Evolutionary conservation across 2,888 invertebrate species (phyloP).

Genomic region (Nesidiocoris tenuis): DNA sequence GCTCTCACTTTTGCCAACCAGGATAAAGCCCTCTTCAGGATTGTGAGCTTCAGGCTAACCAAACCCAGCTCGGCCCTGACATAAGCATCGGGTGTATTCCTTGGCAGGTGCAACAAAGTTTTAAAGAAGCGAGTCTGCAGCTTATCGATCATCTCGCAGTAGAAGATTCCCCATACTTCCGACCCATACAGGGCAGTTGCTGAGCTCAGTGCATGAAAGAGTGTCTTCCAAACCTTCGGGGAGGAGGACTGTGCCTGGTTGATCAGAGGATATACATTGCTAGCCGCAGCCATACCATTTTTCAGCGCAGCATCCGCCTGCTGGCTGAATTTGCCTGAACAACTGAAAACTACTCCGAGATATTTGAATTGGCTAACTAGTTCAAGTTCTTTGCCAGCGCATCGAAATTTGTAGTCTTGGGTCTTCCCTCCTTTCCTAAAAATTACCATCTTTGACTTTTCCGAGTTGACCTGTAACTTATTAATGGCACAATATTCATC

Average conservation of each 20-base stretch:
- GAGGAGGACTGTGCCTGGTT: no score
- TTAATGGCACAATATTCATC: slow-evolving; percentile 1
- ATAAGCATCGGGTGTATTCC: slow-evolving; percentile 22
- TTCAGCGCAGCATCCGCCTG: slow-evolving; percentile 17
- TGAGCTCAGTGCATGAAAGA: slow-evolving; percentile 6
- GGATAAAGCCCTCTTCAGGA: slow-evolving; percentile 10
- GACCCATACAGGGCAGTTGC: neutral
- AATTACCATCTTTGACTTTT: slow-evolving; percentile 12
- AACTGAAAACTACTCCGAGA: slow-evolving; percentile 5
- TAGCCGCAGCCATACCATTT: slow-evolving; percentile 11
- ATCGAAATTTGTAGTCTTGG: neutral
- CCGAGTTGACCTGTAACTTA: slow-evolving; percentile 10
- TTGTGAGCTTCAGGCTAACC: neutral
- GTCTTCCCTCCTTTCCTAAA: slow-evolving; percentile 3
- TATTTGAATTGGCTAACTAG: neutral
- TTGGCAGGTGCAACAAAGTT: slow-evolving; percentile 6
- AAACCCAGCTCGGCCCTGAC: neutral
- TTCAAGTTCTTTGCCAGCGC: neutral
- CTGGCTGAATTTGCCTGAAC: slow-evolving; percentile 3
- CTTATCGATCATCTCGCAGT: slow-evolving; percentile 1
- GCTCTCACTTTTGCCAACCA: slow-evolving; percentile 4
- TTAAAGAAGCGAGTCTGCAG: slow-evolving; percentile 9
- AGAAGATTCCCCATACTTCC: slow-evolving; percentile 16
- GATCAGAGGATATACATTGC: no score
- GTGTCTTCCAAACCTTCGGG: slow-evolving; percentile 10